These are phyloP conservation scores for Leptura quadrifasciata DNA, from an alignment of 2,888 invertebrate species.

Conservation along the genomic window DNA sequence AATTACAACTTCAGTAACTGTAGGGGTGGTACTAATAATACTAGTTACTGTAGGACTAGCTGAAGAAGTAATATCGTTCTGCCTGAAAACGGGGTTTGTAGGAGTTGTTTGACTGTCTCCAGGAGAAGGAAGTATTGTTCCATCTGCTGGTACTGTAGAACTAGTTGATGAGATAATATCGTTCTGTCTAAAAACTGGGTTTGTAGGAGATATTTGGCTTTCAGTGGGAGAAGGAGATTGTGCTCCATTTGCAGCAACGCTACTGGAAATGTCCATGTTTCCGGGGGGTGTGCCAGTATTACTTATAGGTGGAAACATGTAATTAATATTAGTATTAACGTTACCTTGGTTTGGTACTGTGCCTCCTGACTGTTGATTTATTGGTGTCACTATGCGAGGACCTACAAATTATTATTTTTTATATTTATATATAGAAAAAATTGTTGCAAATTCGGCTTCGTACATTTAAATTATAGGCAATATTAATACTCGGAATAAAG, in stretches of 20 bases:
- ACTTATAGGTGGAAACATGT: slow-evolving; percentile 11
- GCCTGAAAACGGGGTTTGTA: neutral
- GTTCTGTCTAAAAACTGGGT: neutral
- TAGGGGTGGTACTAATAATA: neutral
- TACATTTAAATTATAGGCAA: neutral
- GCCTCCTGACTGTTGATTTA: slow-evolving; percentile 9
- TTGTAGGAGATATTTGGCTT: neutral
- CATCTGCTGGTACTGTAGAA: neutral
- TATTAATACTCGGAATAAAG: neutral
- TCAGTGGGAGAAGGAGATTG: neutral
- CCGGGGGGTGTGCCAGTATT: neutral
- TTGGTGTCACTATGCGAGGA: slow-evolving; percentile 28
- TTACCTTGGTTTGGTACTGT: neutral
- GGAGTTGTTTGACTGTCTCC: neutral
- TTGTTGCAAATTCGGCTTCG: neutral
- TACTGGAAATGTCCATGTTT: neutral
- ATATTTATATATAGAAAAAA: neutral
- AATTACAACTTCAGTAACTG: slow-evolving; percentile 21
- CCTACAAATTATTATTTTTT: slow-evolving; percentile 15
- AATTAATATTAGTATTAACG: neutral
- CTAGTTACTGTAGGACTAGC: neutral
- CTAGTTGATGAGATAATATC: neutral
- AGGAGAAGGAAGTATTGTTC: neutral
- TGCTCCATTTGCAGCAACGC: neutral
- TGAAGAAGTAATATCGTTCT: neutral